Conservation (phyloP, 2,113 vertebrate genomes). For the Brachionichthys hirsutus region DNA sequence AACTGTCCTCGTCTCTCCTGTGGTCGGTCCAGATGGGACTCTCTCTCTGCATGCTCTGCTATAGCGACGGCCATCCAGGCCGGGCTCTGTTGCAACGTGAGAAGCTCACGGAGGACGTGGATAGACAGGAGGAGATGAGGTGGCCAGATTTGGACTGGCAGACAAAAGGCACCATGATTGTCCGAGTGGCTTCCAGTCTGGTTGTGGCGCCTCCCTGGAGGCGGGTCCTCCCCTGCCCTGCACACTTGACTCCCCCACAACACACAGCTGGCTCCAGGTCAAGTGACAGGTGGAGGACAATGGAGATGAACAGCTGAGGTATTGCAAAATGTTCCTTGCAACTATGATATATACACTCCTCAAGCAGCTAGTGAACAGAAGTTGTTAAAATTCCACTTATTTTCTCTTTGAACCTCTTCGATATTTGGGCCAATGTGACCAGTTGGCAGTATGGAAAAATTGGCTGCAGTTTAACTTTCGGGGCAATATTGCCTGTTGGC, state of each 20-base stretch:
- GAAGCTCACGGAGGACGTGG: slow-evolving; percentile 39
- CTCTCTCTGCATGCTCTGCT: slow-evolving; percentile 51
- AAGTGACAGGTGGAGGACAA: slow-evolving; percentile 18
- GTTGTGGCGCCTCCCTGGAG: slow-evolving; percentile 44
- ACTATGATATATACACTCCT: not conserved
- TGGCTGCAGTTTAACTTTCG: slow-evolving; percentile 65
- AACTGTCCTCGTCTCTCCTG: slow-evolving; percentile 24
- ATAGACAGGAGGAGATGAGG: slow-evolving; percentile 46
- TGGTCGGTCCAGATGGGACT: slow-evolving; percentile 55
- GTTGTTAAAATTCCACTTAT: slow-evolving; percentile 38
- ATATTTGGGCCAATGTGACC: slow-evolving; percentile 53
- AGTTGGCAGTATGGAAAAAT: slow-evolving; percentile 69
- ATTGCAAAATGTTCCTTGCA: not conserved
- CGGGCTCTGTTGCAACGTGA: slow-evolving; percentile 53
- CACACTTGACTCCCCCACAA: slow-evolving; percentile 15
- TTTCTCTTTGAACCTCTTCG: slow-evolving; percentile 39
- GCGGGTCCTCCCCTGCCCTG: slow-evolving; percentile 17
- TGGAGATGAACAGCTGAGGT: slow-evolving; percentile 29
- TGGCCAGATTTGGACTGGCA: slow-evolving; percentile 66
- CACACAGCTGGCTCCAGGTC: slow-evolving; percentile 46
- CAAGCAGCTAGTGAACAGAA: slow-evolving; percentile 24
- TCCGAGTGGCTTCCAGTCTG: slow-evolving; percentile 55
- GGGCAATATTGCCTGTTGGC: slow-evolving; percentile 70
- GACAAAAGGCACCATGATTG: slow-evolving; percentile 63
- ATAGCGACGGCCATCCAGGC: slow-evolving; percentile 44